Evolutionary conservation across 1,140 invertebrate genomes (phyloP), one percentile per base, ranked within the genome.

Genomic region (Drosophila insularis): DNA sequence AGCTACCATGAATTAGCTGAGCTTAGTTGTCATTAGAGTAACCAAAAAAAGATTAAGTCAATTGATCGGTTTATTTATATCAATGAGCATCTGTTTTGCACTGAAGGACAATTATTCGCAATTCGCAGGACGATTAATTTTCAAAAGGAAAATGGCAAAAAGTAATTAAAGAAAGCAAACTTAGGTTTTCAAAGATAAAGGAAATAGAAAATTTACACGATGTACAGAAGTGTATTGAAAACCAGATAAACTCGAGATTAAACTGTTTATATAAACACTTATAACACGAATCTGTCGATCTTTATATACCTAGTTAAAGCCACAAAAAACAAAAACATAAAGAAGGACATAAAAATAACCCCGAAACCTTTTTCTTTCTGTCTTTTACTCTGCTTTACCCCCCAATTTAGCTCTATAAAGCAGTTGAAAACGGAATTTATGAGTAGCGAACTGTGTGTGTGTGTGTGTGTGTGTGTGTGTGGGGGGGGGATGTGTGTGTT

Each of bases 401-500:
- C 31, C 4, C 27, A 19, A 27, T 17, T 37, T 23, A 7, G 19
- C 17, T 50, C 43, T 17, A 17, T 40, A 11, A 54, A 55, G 10
- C 17, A 66, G 53, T 37, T 59, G 55, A 61, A 80, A 79, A 68
- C 43, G 60, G 68, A 79, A 84, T 80, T 84, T 84, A 72, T 84
- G 72, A 84, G 72, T 76, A 72, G 65, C 62, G 55, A 39, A 73
- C 70, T 73, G 43, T 39, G 39, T 61, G 10, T 32, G 54, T 27
- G 27, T 46, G 10, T 46, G 14, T 46, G 14, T 50, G 43, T 50
- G 43, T 50, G 43, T 6, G 43, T 50, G 43, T 50, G 21, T 31
- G 27, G 4, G 37, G 27, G 27, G 27, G 27, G 23, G 4, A 27
- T 3, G 23, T 27, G 23, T 27, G 4, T 27, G 23, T 4, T 4